Conservation (phyloP, 2,888 invertebrate genomes). For the Hoplodrina blanda region DNA sequence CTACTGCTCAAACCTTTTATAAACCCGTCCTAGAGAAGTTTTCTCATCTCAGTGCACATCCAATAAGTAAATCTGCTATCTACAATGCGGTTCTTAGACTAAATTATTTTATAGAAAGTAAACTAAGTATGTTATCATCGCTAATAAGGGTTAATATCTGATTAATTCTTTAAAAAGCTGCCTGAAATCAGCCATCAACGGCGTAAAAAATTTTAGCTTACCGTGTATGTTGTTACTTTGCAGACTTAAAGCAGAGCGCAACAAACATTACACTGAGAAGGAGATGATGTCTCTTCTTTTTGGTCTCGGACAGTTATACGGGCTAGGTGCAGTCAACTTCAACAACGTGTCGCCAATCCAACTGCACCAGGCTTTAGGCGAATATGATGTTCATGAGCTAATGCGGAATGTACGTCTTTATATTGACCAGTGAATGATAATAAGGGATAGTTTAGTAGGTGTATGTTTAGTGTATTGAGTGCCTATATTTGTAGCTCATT, state of each 20-base stretch:
- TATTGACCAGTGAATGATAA: background rate
- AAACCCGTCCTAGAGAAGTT: too few species aligned
- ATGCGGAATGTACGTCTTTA: slow-evolving; percentile 77
- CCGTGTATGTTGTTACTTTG: slow-evolving; percentile 30
- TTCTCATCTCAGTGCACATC: too few species aligned
- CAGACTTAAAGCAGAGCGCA: slow-evolving; percentile 81
- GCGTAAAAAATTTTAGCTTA: background rate
- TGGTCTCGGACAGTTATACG: slow-evolving; percentile 83
- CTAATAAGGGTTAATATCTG: too few species aligned
- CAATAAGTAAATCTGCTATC: too few species aligned
- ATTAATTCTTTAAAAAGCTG: background rate
- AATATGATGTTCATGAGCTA: slow-evolving; percentile 82
- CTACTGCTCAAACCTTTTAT: too few species aligned
- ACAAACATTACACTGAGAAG: slow-evolving; percentile 78
- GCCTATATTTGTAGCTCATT: background rate
- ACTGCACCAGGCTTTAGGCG: slow-evolving; percentile 83
- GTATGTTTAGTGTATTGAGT: too few species aligned
- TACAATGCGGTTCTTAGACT: too few species aligned
- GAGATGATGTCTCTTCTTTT: slow-evolving; percentile 80
- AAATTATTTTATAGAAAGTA: too few species aligned
- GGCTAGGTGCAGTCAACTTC: slow-evolving; percentile 72
- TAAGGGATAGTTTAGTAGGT: background rate
- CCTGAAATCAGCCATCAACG: too few species aligned
- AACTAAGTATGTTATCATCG: too few species aligned
- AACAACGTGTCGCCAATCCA: slow-evolving; percentile 70